phyloP scores from a whole-genome alignment of 2,888 invertebrate genomes.

The Cylindroiulus punctatus region DNA sequence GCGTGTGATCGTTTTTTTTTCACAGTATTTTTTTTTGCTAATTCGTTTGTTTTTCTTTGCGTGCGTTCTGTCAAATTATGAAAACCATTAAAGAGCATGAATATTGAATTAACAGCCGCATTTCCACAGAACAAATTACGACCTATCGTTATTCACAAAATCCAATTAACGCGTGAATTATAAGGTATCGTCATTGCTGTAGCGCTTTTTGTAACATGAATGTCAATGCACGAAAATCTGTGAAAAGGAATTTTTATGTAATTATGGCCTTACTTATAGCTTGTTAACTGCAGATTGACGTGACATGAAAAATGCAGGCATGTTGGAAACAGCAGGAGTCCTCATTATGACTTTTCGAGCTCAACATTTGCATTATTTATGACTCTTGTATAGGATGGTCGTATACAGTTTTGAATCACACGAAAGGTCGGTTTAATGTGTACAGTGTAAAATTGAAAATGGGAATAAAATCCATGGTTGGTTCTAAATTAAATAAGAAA shows the following conservation, averaged over 20 bases:
- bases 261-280: not conserved
- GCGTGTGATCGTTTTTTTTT: too few species aligned
- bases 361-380: constrained; percentile 1
- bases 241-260: not conserved
- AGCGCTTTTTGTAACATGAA: not conserved
- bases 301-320: not conserved
- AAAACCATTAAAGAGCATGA: not conserved
- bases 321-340: not conserved
- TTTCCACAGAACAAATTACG: not conserved
- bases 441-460: too few species aligned
- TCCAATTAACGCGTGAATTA: not conserved
- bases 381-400: not conserved
- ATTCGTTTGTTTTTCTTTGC: too few species aligned
- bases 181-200: not conserved
- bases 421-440: not conserved
- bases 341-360: constrained; percentile 18
- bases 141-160: not conserved
- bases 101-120: not conserved
- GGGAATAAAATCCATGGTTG: too few species aligned
- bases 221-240: not conserved
- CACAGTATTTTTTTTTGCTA: too few species aligned
- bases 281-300: not conserved
- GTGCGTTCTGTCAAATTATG: not conserved
- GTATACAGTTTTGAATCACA: not conserved
- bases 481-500: too few species aligned